These are phyloP conservation scores for Macrotis lagotis DNA, from an alignment of 2,113 vertebrate species.

Conservation along the genomic window DNA sequence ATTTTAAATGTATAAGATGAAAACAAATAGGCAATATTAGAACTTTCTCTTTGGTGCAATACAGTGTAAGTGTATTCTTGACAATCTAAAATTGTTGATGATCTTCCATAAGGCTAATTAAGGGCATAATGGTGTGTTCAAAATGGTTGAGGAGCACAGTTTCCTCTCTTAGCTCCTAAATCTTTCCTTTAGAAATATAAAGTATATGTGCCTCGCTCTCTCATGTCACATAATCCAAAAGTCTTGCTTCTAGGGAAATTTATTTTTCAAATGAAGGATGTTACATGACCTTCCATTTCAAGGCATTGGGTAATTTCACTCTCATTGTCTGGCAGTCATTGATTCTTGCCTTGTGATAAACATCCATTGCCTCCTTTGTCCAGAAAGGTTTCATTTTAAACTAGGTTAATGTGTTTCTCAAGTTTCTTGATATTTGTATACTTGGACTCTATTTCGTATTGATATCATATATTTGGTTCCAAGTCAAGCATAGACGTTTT, in stretches of 20 bases:
- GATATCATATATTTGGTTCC: neutral
- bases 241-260: constrained; percentile 17
- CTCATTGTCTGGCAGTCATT: neutral
- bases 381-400: neutral
- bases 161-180: constrained; percentile 1
- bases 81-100: constrained; percentile 8
- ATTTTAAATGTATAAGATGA: neutral
- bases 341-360: neutral
- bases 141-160: neutral
- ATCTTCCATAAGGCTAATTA: neutral
- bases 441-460: constrained; percentile 30
- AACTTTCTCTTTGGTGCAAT: neutral
- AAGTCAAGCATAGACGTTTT: neutral
- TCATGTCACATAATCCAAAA: neutral
- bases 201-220: neutral
- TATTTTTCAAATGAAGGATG: neutral
- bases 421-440: constrained; percentile 2
- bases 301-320: neutral
- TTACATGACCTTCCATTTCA: neutral
- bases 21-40: neutral
- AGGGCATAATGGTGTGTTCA: neutral
- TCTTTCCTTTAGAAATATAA: neutral
- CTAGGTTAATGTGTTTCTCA: constrained; percentile 31
- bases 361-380: neutral
- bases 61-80: neutral